Evolutionary conservation across 1,140 invertebrate species (phyloP).

Genomic region (Luehdorfia chinensis): DNA sequence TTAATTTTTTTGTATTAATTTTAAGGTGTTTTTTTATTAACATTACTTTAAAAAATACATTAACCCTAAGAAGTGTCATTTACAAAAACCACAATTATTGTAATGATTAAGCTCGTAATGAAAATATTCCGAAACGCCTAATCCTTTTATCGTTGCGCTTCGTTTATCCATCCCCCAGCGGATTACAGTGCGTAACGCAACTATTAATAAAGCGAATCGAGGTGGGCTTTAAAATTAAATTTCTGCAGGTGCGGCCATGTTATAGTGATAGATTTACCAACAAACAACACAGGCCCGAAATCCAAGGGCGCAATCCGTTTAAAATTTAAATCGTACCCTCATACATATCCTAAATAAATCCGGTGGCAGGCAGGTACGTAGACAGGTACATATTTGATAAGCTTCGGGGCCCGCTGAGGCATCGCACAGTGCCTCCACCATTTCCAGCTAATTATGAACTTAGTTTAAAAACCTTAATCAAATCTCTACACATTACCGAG

Average conservation of each 20-base stretch:
- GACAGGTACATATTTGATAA: conserved; percentile 77
- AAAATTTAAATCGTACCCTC: conserved; percentile 76
- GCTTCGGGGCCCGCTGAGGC: conserved; percentile 37
- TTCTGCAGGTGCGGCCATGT: conserved; percentile 29
- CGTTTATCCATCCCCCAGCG: conserved; percentile 28
- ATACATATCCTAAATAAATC: conserved; percentile 77
- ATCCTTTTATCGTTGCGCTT: conserved; percentile 35
- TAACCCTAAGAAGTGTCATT: too few relatives aligned
- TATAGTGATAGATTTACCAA: conserved; percentile 70
- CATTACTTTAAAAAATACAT: too few relatives aligned
- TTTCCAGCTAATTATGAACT: conserved; percentile 69
- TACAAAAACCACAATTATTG: too few relatives aligned
- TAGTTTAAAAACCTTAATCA: conserved; percentile 41
- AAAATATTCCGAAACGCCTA: conserved; percentile 18
- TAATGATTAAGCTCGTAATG: background rate
- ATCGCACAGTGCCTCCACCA: too few relatives aligned
- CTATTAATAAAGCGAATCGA: conserved; percentile 52
- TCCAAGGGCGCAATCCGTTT: conserved; percentile 74
- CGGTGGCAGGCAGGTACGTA: conserved; percentile 53
- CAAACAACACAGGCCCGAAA: conserved; percentile 61
- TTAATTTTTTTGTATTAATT: too few relatives aligned
- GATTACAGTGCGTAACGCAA: conserved; percentile 43
- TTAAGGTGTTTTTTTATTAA: too few relatives aligned
- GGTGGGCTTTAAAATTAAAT: conserved; percentile 53
- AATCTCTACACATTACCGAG: conserved; percentile 16